Conservation (phyloP, 30 jellyfish, hydroid and myxozoan genomes). For the Hydractinia symbiolongicarpus region DNA sequence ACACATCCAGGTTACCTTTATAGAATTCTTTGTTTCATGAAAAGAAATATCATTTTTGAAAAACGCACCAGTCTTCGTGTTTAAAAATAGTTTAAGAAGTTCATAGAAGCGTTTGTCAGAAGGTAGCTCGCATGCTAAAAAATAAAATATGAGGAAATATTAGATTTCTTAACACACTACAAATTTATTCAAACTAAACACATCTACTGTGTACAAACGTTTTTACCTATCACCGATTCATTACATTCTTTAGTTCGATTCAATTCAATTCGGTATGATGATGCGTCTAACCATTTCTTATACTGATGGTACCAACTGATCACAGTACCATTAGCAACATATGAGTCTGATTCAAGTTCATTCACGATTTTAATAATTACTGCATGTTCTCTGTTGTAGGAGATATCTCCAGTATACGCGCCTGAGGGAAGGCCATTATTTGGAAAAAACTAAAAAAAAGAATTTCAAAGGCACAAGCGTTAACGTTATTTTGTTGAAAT, state of each 20-base stretch:
- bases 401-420: constrained; percentile 49
- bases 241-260: not conserved
- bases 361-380: constrained; percentile 16
- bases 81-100: too few species aligned
- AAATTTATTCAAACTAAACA: too few species aligned
- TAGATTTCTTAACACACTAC: too few species aligned
- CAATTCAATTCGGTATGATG: constrained; percentile 8
- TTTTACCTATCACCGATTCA: not conserved
- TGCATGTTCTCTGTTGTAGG: constrained; percentile 48
- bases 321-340: constrained; percentile 40
- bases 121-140: too few species aligned
- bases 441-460: constrained; percentile 54
- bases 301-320: constrained; percentile 55
- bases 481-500: not conserved
- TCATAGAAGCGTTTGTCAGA: too few species aligned
- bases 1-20: too few species aligned
- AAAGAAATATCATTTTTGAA: too few species aligned
- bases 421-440: constrained; percentile 51
- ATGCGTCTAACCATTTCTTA: constrained; percentile 33
- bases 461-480: not conserved
- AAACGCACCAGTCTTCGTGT: too few species aligned
- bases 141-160: too few species aligned
- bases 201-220: not conserved
- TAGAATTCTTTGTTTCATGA: too few species aligned
- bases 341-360: constrained; percentile 20